Evolutionary conservation across 2,797 vertebrate species (phyloP), one percentile per base, ranked within the genome.

Genomic region (Sphenodon punctatus): DNA sequence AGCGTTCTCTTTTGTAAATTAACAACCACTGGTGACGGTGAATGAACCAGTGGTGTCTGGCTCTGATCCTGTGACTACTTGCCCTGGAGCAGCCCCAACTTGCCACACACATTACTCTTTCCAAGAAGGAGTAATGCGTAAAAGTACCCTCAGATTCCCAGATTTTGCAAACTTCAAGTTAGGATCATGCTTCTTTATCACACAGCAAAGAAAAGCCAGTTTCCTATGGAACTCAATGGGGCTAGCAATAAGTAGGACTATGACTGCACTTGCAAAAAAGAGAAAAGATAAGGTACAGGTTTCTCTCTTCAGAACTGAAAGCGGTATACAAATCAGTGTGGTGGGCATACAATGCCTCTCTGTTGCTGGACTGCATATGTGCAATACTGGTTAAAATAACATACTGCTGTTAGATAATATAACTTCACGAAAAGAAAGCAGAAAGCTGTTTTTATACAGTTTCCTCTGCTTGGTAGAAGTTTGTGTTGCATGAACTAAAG

Each of bases 381-480:
- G 45, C 63, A 83, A 78, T 77, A 49, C 59, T 77, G 42, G 30
- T 73, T 20, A 1, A 72, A 86, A 84, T 89, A 69, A 59, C 55
- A 79, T 19, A 49, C 70, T 88, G 69, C 48, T 86, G 82, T 75
- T 73, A 82, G 71, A 58, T 83, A 27, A 51, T 8, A 51, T 51
- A 74, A 83, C 90, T 75, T 66, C 73, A 8, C 56, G 75, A 84
- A 60, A 84, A 79, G 36, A 70, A 67, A 65, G 23, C n/a, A n/a
- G 46, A 67, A 67, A 86, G 77, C 75, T 25, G 34, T 70, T 80
- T 80, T 80, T 81, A 49, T 69, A 83, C 77, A 46, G 84, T 79
- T 70, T 81, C 67, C 56, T 65, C 60, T 82, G 69, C 70, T 80
- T 64, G 74, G 19, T 68, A 55, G 70, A 25, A n/a, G 48, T 67